These are phyloP conservation scores for Copidosoma aretas DNA, from an alignment of 2,888 invertebrate species.

Conservation along the genomic window DNA sequence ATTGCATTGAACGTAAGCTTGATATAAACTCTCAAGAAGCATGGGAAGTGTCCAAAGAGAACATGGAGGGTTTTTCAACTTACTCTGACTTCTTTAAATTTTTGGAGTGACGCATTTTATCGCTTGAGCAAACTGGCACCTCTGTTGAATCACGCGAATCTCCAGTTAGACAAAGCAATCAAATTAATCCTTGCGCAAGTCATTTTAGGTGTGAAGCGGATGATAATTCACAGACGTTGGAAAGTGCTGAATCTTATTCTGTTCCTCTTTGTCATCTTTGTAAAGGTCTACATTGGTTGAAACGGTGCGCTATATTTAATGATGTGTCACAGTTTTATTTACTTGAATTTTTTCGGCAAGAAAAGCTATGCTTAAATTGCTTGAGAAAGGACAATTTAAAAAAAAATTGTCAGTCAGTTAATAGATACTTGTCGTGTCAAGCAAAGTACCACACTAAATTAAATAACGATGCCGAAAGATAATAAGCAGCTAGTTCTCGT, in stretches of 20 bases:
- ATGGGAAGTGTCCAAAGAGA: constrained; percentile 1
- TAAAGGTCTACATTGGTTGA: background rate
- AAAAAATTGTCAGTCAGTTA: too few species aligned
- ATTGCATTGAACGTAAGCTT: background rate
- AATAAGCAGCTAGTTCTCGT: background rate
- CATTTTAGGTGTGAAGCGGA: too few species aligned
- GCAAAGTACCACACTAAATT: too few species aligned
- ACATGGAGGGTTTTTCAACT: background rate
- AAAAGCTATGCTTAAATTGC: constrained; percentile 1
- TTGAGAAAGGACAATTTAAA: too few species aligned
- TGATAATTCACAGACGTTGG: background rate
- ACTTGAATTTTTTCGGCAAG: background rate
- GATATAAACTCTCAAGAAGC: background rate
- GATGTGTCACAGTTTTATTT: too few species aligned
- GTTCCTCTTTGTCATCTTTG: background rate
- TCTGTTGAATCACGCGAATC: background rate
- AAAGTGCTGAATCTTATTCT: background rate
- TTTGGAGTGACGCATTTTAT: background rate
- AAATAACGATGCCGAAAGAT: too few species aligned
- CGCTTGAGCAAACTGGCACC: background rate
- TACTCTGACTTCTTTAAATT: background rate
- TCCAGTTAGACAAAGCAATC: background rate
- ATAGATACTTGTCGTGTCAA: too few species aligned
- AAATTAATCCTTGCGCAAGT: background rate
- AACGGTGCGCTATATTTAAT: background rate